Base-by-base conservation (phyloP, 53 echinoderm and acorn worm species). In the Hippasteria phrygiana region DNA sequence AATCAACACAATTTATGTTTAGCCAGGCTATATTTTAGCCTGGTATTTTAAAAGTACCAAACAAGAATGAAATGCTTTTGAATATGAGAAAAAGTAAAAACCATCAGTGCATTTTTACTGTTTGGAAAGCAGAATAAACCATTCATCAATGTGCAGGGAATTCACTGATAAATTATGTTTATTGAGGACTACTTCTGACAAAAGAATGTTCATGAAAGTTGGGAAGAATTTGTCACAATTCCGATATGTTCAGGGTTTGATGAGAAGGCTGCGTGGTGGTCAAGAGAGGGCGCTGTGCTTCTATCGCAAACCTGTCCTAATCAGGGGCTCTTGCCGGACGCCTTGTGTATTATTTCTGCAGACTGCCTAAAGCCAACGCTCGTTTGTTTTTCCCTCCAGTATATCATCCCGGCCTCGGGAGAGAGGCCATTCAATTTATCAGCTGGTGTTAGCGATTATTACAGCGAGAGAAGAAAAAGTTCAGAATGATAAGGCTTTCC, bases 401-500 rank as follows among this genome's bases (percentile, higher is more conserved):
- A 13, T 78, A 37, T 62, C 77, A 7, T 43, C 28, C 55, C 1
- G 31, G 77, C 20, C 35, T 33, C 32, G 8, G 53, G 62, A 24
- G 55, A 59, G 24, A 27, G 5, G 22, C 12, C 26, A 39, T 53
- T 55, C 33, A 59, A 53, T 78, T 78, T 17, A 38, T 78, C 78
- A 62, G 55, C 55, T 78, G 37, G 62, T 59, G 37, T 59, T 62
- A 36, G 59, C 32, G 36, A 14, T 78, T 53, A 59, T 41, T 40
- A 56, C n/a, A 78, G 56, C 62, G 29, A 12, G 43, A 24, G 24
- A n/a, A 41, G 9, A 24, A n/a, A 20, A 33, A 50, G 37, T 67
- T 54, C 51, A 22, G 51, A 47, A 14, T 20, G 22, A 50, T 24
- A 59, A 59, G 59, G 20, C 59, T 69, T 33, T 69, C 37, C 37